Conservation (phyloP, 2,113 vertebrate genomes). For the Gymnobelideus leadbeateri region DNA sequence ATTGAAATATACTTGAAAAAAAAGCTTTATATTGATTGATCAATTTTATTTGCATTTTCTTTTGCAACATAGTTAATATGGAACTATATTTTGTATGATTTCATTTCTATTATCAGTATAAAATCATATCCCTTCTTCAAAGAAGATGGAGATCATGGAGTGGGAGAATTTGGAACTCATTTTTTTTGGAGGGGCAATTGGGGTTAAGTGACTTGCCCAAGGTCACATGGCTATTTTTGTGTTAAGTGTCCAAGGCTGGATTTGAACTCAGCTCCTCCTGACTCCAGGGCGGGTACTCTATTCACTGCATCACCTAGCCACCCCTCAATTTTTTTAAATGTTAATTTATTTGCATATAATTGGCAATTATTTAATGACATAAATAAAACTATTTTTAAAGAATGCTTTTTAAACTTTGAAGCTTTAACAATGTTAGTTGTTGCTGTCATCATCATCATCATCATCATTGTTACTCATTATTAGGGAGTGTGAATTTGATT, state of each 20-base stretch:
- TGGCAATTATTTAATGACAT: neutral
- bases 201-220: too few species aligned
- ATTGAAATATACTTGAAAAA: neutral
- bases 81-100: neutral
- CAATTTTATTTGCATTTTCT: neutral
- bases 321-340: neutral
- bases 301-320: too few species aligned
- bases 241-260: too few species aligned
- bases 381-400: neutral
- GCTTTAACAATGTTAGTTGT: too few species aligned
- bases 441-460: too few species aligned
- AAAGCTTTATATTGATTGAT: neutral
- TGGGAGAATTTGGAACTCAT: neutral
- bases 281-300: too few species aligned
- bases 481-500: neutral
- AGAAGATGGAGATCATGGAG: neutral
- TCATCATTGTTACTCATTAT: too few species aligned
- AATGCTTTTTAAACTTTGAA: neutral
- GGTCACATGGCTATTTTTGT: too few species aligned
- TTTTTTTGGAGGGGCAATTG: too few species aligned
- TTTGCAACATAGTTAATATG: neutral
- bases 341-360: neutral
- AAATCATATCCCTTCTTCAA: neutral
- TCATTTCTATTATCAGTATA: neutral
- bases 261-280: too few species aligned